A percentile compares a stretch with the other conserved stretches of the same genome.
These are phyloP conservation scores for Zalophus californianus DNA, from an alignment of 2,797 vertebrate species.

Conservation along the genomic window DNA sequence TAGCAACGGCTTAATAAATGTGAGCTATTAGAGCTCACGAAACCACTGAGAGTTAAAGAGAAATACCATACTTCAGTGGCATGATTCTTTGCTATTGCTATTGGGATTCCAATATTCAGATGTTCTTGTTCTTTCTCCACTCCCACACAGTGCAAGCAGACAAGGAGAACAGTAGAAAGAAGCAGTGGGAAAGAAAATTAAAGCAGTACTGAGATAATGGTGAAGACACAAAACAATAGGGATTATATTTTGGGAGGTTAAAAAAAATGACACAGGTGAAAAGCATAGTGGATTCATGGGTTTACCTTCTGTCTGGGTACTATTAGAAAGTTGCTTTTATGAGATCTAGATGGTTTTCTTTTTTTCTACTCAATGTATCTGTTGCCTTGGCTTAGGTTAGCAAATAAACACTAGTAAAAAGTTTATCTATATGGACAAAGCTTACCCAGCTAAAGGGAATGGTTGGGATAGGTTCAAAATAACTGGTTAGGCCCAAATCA, in stretches of 20 bases:
- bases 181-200: neutral
- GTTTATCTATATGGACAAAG: neutral
- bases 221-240: neutral
- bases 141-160: neutral
- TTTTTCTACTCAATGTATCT: slow-evolving; percentile 27
- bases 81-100: neutral
- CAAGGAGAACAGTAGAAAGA: neutral
- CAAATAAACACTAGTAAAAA: slow-evolving; percentile 53
- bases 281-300: neutral
- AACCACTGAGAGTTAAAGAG: neutral
- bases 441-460: neutral
- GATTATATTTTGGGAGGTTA: neutral
- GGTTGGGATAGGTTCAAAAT: neutral
- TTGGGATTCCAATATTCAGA: neutral
- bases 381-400: neutral
- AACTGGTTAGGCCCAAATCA: neutral
- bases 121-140: neutral
- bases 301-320: neutral
- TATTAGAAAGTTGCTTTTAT: slow-evolving; percentile 6
- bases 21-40: neutral
- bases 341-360: slow-evolving; percentile 15
- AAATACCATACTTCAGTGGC: neutral
- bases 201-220: neutral
- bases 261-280: neutral
- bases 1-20: neutral